Percentiles rank a stretch among this genome's conserved stretches.
Conservation (phyloP, 1,140 invertebrate species). For the Coelopa frigida region DNA sequence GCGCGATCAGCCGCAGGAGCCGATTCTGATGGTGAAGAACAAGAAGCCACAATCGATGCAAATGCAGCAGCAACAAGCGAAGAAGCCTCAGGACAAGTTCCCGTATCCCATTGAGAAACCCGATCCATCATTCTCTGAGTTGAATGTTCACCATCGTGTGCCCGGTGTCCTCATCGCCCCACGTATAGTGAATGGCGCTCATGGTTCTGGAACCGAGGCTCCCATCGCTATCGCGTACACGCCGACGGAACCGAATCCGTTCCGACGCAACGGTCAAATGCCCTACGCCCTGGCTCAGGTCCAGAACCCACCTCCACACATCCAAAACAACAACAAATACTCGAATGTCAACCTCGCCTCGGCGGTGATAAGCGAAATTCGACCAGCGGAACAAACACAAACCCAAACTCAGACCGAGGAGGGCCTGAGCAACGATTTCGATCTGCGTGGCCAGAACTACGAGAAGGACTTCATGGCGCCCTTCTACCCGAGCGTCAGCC, state of each 20-base stretch:
- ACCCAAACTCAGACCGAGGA: constrained; percentile 31
- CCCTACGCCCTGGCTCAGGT: background rate
- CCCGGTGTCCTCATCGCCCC: constrained; percentile 27
- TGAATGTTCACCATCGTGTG: constrained; percentile 18
- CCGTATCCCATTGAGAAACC: constrained; percentile 56
- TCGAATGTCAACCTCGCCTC: constrained; percentile 41
- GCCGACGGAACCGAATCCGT: constrained; percentile 43
- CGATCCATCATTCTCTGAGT: constrained; percentile 28
- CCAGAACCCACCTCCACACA: background rate
- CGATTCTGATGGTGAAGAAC: constrained; percentile 46
- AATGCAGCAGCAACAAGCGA: constrained; percentile 26
- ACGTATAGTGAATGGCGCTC: constrained; percentile 30
- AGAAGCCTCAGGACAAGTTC: constrained; percentile 49
- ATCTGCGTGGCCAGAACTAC: constrained; percentile 36
- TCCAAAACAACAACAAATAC: constrained; percentile 19
- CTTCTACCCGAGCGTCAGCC: constrained; percentile 58
- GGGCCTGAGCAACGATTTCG: constrained; percentile 28
- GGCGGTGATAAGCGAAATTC: constrained; percentile 46
- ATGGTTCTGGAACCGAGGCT: constrained; percentile 42
- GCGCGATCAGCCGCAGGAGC: constrained; percentile 47
- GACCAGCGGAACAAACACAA: too few relatives aligned
- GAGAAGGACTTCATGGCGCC: constrained; percentile 60
- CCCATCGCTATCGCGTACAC: constrained; percentile 51
- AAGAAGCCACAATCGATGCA: constrained; percentile 34
- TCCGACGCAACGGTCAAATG: constrained; percentile 12